phyloP scores from a whole-genome alignment of 2,797 vertebrate genomes.

The Thunnus albacares region DNA sequence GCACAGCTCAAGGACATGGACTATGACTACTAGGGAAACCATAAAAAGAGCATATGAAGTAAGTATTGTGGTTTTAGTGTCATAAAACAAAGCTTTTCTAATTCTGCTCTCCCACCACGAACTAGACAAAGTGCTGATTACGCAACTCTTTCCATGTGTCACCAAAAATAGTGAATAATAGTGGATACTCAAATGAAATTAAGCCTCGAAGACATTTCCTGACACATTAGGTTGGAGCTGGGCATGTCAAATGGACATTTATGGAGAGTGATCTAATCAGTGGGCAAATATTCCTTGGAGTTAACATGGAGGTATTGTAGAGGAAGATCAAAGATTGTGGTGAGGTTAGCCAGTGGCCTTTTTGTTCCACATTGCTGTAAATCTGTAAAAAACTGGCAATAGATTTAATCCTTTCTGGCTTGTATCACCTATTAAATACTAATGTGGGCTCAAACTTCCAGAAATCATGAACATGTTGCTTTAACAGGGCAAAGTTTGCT shows the following conservation, averaged over 20 bases:
- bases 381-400: conserved; percentile 46
- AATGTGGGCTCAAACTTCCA: conserved; percentile 24
- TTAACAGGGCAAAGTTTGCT: conserved; percentile 32
- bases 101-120: conserved; percentile 48
- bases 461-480: conserved; percentile 32
- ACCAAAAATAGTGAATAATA: conserved; percentile 42
- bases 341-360: conserved; percentile 53
- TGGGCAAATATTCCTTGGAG: conserved; percentile 27
- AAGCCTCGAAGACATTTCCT: conserved; percentile 47
- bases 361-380: conserved; percentile 44
- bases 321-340: conserved; percentile 42
- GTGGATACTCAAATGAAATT: conserved; percentile 44
- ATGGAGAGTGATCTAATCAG: conserved; percentile 61
- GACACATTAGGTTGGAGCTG: conserved; percentile 32
- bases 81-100: conserved; percentile 61
- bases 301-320: conserved; percentile 44
- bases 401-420: conserved; percentile 31
- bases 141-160: conserved; percentile 74
- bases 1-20: conserved; percentile 15
- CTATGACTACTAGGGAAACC: conserved; percentile 31
- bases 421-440: conserved; percentile 46
- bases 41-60: conserved; percentile 40
- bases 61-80: conserved; percentile 54
- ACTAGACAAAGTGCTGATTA: conserved; percentile 52
- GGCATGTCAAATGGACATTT: conserved; percentile 48